Base-by-base conservation (phyloP, 1,140 invertebrate species). In the Pentalonia nigronervosa region DNA sequence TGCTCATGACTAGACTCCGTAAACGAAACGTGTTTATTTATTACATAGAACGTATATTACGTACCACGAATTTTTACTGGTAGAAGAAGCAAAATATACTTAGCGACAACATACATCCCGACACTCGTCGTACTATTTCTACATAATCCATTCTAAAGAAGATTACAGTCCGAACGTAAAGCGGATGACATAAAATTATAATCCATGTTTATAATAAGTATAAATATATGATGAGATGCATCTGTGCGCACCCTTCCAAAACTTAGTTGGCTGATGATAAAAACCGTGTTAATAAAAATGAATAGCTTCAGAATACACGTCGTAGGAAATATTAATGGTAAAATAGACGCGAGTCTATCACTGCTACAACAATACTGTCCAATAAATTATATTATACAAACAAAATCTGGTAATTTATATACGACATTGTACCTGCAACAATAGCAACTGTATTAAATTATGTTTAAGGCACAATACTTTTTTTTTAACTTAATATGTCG, bases 171-270 rank as follows among this genome's bases (percentile, higher is more conserved):
- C 41, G 41, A 45, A 45, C 9, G 23, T 60, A 41, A 60, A 60
- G 50, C 88, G 23, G 88, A 90, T 30, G 88, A 60, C 88, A 90
- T 60, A 60, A 60, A 50, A 89, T 56, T 56, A 56, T 89, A 87
- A 87, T 30, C 47, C 47, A 1, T 48, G 45, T 45, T 45, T n/a
- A 48, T 48, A 87, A n/a, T 48, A n/a, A n/a, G 41, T 23, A 53
- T 53, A 53, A 20, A 53, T 21, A 2, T 36, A 86, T 30, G 47
- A 83, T 41, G 81, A 83, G 14, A n/a, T 76, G 14, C n/a, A n/a
- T n/a, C 21, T 25, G 81, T 41, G 11, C 23, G 11, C 23, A 84
- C 17, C 23, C 9, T 45, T 45, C 23, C 36, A 45, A 84, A 83
- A 45, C 34, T 36, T 81, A 81, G n/a, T 21, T 25, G 41, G 83